Evolutionary conservation across 2,113 vertebrate genomes (phyloP).

Genomic region (Varanus salvator): DNA sequence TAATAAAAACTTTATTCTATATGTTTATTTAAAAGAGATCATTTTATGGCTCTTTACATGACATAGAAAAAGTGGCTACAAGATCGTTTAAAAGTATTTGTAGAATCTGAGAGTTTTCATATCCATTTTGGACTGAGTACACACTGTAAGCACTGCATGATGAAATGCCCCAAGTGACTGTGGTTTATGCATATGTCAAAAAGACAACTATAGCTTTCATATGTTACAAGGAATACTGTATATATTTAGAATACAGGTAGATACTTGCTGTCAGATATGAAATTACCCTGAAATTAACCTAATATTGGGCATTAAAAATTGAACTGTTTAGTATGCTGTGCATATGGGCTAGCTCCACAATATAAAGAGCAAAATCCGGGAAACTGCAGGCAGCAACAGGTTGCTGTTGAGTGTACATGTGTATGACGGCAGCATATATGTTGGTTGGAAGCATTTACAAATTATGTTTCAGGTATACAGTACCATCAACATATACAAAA

Average conservation of each 20-base stretch:
- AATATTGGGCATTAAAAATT: not conserved
- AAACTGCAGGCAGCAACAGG: not conserved
- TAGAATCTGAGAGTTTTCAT: not conserved
- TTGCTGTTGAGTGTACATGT: not conserved
- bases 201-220: not conserved
- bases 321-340: not conserved
- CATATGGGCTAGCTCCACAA: not conserved
- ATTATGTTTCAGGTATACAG: too few species aligned
- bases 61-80: not conserved
- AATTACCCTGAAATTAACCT: not conserved
- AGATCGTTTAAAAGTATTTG: not conserved
- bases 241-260: not conserved
- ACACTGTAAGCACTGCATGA: not conserved
- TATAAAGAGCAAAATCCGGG: not conserved
- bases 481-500: not conserved
- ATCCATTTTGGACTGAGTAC: not conserved
- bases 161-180: not conserved
- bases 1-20: too few species aligned
- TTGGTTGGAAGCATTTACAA: too few species aligned
- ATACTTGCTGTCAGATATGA: not conserved
- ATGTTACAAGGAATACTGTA: not conserved
- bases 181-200: not conserved
- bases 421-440: too few species aligned
- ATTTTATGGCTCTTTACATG: too few species aligned
- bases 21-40: too few species aligned